Percentiles rank a stretch among this genome's conserved stretches.
Conservation (phyloP, 2,797 vertebrate genomes). For the Hoplostethus mediterraneus region DNA sequence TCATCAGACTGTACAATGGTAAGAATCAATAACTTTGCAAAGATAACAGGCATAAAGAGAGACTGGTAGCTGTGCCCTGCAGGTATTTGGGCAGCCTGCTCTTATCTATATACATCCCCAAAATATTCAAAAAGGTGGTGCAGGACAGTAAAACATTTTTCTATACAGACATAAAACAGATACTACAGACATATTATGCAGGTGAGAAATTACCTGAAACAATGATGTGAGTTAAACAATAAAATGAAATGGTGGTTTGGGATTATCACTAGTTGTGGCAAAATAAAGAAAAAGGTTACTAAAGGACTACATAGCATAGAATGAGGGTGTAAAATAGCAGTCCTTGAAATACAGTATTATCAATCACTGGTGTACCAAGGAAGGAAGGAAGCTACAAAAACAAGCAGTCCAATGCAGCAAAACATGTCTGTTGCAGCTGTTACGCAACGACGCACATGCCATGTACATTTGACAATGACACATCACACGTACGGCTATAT, state of each 20-base stretch:
- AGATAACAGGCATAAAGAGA: no score
- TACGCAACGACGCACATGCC: constrained; percentile 65
- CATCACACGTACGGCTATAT: constrained; percentile 68
- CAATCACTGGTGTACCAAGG: background rate
- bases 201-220: constrained; percentile 12
- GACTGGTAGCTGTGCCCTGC: no score
- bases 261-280: background rate
- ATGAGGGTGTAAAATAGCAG: background rate
- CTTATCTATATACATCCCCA: background rate
- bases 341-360: background rate
- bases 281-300: background rate
- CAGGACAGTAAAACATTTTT: background rate
- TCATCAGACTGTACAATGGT: no score
- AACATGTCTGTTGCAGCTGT: constrained; percentile 53
- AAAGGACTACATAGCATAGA: background rate
- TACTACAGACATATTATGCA: background rate
- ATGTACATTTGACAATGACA: constrained; percentile 65
- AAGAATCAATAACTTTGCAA: no score
- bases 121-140: background rate
- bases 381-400: background rate
- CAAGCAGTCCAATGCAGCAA: constrained; percentile 7
- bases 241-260: background rate
- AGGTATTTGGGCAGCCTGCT: background rate
- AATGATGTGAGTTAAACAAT: background rate
- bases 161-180: background rate